A percentile compares a stretch with the other conserved stretches of the same genome.
phyloP scores from a whole-genome alignment of 1,140 invertebrate species.

The Sesamia nonagrioides region DNA sequence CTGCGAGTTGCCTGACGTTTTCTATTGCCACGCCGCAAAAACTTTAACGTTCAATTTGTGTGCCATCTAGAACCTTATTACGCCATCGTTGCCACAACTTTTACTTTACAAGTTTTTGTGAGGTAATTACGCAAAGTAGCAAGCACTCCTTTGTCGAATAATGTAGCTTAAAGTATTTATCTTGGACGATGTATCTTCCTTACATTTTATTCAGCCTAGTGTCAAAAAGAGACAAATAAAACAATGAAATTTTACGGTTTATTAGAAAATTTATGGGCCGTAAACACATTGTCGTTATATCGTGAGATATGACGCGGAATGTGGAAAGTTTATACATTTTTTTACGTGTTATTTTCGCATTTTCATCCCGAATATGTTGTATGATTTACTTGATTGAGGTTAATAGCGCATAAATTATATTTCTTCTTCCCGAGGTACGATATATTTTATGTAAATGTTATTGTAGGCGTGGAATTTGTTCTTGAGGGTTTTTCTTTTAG shows the following conservation, averaged over 20 bases:
- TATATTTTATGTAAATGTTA: neutral
- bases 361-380: slow-evolving; percentile 59
- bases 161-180: neutral
- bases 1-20: slow-evolving; percentile 78
- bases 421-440: neutral
- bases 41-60: slow-evolving; percentile 82
- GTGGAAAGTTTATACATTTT: slow-evolving; percentile 70
- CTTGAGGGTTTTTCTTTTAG: neutral
- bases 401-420: slow-evolving; percentile 4
- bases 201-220: neutral
- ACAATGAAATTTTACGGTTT: slow-evolving; percentile 77
- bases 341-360: slow-evolving; percentile 60
- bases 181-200: neutral
- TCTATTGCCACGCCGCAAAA: slow-evolving; percentile 77
- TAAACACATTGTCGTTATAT: slow-evolving; percentile 78
- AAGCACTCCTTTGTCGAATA: slow-evolving; percentile 1
- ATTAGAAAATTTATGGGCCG: slow-evolving; percentile 79
- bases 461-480: neutral
- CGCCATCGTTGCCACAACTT: slow-evolving; percentile 57
- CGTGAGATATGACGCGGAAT: slow-evolving; percentile 73
- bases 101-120: slow-evolving; percentile 50
- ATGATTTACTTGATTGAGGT: slow-evolving; percentile 13
- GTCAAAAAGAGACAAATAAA: slow-evolving; percentile 47
- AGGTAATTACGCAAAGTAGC: slow-evolving; percentile 9
- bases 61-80: slow-evolving; percentile 76